phyloP scores from a whole-genome alignment of 2,888 invertebrate species.

The Drosophila gaucha region DNA sequence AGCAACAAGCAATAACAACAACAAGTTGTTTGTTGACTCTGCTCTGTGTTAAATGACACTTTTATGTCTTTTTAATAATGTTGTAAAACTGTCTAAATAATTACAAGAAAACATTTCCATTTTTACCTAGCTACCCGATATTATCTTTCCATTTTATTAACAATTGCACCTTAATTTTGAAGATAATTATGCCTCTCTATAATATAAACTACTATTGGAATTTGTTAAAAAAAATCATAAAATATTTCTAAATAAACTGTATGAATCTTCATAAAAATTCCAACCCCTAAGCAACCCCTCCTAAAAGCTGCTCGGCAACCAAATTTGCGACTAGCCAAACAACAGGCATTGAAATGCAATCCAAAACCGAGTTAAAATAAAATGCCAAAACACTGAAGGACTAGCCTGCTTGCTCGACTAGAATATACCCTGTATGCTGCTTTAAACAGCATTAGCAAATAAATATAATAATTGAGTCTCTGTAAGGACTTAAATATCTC shows the following conservation, averaged over 20 bases:
- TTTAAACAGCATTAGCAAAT: too few species aligned
- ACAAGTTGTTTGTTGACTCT: constrained; percentile 41
- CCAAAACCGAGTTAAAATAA: constrained; percentile 33
- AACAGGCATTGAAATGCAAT: constrained; percentile 54
- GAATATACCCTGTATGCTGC: neutral
- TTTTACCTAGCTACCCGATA: too few species aligned
- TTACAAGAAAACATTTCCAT: constrained; percentile 3
- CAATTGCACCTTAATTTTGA: neutral
- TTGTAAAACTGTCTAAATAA: constrained; percentile 48
- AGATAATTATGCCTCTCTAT: neutral
- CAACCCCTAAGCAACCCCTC: constrained; percentile 44
- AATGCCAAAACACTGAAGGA: constrained; percentile 37
- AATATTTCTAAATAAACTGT: neutral
- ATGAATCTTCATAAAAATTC: neutral
- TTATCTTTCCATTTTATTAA: too few species aligned
- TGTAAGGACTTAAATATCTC: too few species aligned
- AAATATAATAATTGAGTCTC: too few species aligned
- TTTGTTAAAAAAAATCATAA: neutral
- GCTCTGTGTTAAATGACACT: constrained; percentile 50
- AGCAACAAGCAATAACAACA: constrained; percentile 28
- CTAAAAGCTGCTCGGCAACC: constrained; percentile 32
- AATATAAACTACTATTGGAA: neutral
- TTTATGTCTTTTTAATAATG: constrained; percentile 74
- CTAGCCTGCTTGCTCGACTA: neutral
- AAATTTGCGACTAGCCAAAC: constrained; percentile 20